Percentiles rank a stretch among this genome's conserved stretches.
phyloP scores from a whole-genome alignment of 2,888 invertebrate species.

The Volucella inflata region DNA sequence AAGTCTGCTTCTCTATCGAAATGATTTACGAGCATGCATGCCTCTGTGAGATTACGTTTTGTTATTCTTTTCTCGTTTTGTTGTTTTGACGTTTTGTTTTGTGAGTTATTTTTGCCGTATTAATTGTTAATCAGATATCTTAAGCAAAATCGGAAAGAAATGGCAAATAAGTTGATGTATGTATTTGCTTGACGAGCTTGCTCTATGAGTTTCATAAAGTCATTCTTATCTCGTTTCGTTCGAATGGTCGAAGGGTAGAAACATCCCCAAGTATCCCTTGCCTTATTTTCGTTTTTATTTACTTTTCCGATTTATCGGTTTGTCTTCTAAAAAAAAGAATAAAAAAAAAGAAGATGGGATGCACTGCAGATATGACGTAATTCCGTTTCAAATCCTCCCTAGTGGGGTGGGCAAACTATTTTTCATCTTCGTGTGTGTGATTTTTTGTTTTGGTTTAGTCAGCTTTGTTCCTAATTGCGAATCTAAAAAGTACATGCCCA shows the following conservation, averaged over 20 bases:
- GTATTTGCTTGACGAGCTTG: neutral
- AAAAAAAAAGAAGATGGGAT: neutral
- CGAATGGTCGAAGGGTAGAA: slow-evolving; percentile 17
- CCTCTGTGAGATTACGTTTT: neutral
- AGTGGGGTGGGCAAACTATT: slow-evolving; percentile 23
- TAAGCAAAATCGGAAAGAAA: slow-evolving; percentile 17
- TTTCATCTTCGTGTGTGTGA: slow-evolving; percentile 1
- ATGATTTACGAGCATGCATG: slow-evolving; percentile 21
- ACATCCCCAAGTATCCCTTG: slow-evolving; percentile 7
- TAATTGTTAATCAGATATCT: slow-evolving; percentile 44
- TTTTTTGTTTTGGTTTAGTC: neutral
- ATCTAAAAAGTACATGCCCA: slow-evolving; percentile 16
- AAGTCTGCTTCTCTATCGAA: slow-evolving; percentile 6
- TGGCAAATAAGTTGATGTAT: slow-evolving; percentile 46
- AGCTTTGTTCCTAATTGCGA: slow-evolving; percentile 19
- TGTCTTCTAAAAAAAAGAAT: too few relatives aligned
- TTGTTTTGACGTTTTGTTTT: slow-evolving; percentile 25
- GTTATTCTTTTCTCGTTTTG: slow-evolving; percentile 9
- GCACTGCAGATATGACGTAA: slow-evolving; percentile 71
- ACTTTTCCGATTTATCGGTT: slow-evolving; percentile 25
- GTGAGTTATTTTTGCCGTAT: slow-evolving; percentile 28
- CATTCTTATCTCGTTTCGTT: slow-evolving; percentile 3
- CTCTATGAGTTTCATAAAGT: slow-evolving; percentile 17
- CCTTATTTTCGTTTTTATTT: slow-evolving; percentile 47
- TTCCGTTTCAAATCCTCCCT: slow-evolving; percentile 23